phyloP scores from a whole-genome alignment of 2,888 invertebrate species.

The Tupiocoris notatus region DNA sequence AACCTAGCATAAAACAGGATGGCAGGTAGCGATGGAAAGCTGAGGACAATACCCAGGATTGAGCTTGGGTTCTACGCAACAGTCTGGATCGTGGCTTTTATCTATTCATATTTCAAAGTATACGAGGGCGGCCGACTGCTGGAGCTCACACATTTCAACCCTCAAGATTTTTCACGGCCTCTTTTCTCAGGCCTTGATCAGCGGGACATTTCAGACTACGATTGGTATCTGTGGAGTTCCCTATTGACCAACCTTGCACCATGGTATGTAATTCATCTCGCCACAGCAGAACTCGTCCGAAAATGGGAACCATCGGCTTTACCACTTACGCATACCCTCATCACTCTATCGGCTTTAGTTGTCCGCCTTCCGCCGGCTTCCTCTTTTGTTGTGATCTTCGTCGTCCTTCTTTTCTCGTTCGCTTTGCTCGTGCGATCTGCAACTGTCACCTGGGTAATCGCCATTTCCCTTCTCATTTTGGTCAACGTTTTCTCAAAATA shows the following conservation, averaged over 20 bases:
- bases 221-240: conserved; percentile 68
- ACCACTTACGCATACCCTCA: conserved; percentile 25
- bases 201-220: conserved; percentile 68
- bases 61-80: conserved; percentile 20
- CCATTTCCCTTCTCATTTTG: conserved; percentile 13
- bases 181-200: conserved; percentile 45
- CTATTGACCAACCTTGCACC: conserved; percentile 57
- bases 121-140: conserved; percentile 24
- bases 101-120: conserved; percentile 31
- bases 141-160: not conserved
- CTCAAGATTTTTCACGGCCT: not conserved
- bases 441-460: conserved; percentile 36
- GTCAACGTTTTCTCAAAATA: conserved; percentile 21
- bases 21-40: not conserved
- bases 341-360: conserved; percentile 13
- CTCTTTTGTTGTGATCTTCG: conserved; percentile 13
- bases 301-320: conserved; percentile 16
- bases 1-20: too few relatives aligned
- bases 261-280: conserved; percentile 60
- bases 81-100: conserved; percentile 31
- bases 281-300: conserved; percentile 56
- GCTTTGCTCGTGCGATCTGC: conserved; percentile 37
- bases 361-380: conserved; percentile 18
- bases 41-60: conserved; percentile 4
- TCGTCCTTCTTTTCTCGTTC: conserved; percentile 35